Percentiles rank a stretch among this genome's conserved stretches.
These are phyloP conservation scores for Anser brachyrhynchus DNA, from an alignment of 2,113 vertebrate species.

Conservation along the genomic window DNA sequence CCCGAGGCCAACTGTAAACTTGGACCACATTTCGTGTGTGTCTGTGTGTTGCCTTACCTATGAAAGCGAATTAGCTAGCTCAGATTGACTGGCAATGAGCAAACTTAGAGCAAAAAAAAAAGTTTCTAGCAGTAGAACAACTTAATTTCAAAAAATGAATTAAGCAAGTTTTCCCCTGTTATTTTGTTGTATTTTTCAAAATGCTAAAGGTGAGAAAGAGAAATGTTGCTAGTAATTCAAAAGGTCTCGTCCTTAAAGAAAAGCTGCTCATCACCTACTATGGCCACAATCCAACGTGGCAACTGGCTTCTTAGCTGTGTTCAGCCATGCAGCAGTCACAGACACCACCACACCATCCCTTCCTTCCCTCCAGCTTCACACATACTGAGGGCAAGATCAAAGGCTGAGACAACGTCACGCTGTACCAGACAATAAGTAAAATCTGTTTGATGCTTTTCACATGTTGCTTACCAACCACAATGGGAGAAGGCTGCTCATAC, in stretches of 20 bases:
- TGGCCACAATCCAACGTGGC: accelerated
- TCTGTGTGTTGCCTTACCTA: neutral
- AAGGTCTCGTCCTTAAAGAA: neutral
- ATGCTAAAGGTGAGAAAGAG: neutral
- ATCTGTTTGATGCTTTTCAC: neutral
- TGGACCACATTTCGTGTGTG: too few relatives aligned
- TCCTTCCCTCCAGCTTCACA: neutral
- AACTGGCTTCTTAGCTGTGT: neutral
- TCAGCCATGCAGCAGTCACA: neutral
- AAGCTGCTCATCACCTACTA: neutral
- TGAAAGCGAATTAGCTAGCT: neutral
- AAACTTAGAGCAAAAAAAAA: neutral
- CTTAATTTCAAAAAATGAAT: neutral
- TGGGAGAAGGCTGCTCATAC: accelerated
- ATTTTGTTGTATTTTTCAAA: neutral
- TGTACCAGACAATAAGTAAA: neutral
- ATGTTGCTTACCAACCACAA: neutral
- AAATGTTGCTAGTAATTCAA: neutral
- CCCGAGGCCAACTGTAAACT: neutral
- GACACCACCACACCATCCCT: neutral
- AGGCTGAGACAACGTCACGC: neutral
- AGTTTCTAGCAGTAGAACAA: accelerated
- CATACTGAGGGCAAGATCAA: neutral
- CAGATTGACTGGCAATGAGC: neutral
- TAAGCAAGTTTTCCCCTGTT: accelerated